phyloP scores from a whole-genome alignment of 1,140 invertebrate genomes.

The Colletes gigas region DNA sequence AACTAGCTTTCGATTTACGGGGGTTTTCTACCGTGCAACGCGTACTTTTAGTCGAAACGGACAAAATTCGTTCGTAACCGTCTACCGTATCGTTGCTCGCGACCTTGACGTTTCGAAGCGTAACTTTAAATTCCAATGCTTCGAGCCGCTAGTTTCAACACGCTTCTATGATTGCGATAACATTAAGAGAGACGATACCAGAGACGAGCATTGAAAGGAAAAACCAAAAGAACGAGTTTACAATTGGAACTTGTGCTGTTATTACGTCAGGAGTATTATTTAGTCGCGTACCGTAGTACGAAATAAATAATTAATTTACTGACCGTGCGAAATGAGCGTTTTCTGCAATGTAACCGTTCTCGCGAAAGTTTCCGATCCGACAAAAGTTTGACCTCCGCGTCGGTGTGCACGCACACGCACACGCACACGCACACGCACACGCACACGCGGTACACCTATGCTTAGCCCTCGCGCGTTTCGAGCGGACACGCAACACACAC shows the following conservation, averaged over 20 bases:
- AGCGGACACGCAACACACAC: background rate
- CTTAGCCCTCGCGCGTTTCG: too few species aligned
- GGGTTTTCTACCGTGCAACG: too few species aligned
- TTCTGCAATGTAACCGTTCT: background rate
- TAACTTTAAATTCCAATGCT: background rate
- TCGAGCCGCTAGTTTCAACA: background rate
- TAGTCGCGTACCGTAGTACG: too few species aligned
- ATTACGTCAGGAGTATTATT: too few species aligned
- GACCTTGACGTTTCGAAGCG: background rate
- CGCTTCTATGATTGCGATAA: background rate
- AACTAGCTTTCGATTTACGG: slow-evolving; percentile 55
- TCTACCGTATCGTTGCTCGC: background rate
- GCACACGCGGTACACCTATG: too few species aligned
- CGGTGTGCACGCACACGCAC: background rate
- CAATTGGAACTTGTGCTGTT: too few species aligned
- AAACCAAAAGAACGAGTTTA: too few species aligned
- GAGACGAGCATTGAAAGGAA: too few species aligned
- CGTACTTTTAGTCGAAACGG: too few species aligned
- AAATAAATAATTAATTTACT: background rate
- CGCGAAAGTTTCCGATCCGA: background rate
- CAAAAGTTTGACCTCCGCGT: background rate
- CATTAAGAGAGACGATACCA: too few species aligned
- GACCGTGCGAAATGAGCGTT: background rate
- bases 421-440: background rate
- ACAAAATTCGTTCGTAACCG: background rate